Conservation (phyloP, 2,888 invertebrate genomes). For the Diaphora mendica region DNA sequence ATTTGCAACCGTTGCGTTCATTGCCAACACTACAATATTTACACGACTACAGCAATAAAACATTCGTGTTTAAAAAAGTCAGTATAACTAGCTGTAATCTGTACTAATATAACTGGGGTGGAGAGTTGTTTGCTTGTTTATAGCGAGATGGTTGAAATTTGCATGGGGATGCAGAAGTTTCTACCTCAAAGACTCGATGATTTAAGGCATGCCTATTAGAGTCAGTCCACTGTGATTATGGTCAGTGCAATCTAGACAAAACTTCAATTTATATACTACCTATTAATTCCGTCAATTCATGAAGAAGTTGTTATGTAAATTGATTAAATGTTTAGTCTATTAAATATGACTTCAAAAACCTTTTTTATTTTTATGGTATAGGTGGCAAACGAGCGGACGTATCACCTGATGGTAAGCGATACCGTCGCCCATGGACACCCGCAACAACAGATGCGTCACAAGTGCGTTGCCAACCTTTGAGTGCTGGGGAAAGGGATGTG, state of each 20-base stretch:
- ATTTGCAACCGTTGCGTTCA: slow-evolving; percentile 27
- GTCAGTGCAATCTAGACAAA: not conserved
- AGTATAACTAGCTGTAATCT: not conserved
- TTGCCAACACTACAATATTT: slow-evolving; percentile 19
- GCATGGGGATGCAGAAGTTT: not conserved
- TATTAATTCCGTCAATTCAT: too few relatives aligned
- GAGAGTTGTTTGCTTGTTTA: not conserved
- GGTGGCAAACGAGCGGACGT: too few relatives aligned
- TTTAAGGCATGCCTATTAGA: not conserved
- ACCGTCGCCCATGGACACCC: too few relatives aligned
- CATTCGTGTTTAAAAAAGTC: not conserved
- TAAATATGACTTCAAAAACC: too few relatives aligned
- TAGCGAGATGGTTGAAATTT: not conserved
- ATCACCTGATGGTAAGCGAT: too few relatives aligned
- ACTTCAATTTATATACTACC: too few relatives aligned
- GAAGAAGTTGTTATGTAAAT: too few relatives aligned
- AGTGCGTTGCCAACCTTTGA: too few relatives aligned
- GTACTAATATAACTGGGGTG: not conserved
- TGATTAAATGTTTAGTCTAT: too few relatives aligned
- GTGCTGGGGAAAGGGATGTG: too few relatives aligned
- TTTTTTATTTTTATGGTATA: too few relatives aligned
- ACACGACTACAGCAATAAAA: not conserved
- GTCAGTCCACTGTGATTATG: not conserved
- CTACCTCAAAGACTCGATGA: not conserved
- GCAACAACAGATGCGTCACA: too few relatives aligned